These are phyloP conservation scores for Sebastes schlegelii DNA, from an alignment of 2,113 vertebrate genomes.

Conservation along the genomic window DNA sequence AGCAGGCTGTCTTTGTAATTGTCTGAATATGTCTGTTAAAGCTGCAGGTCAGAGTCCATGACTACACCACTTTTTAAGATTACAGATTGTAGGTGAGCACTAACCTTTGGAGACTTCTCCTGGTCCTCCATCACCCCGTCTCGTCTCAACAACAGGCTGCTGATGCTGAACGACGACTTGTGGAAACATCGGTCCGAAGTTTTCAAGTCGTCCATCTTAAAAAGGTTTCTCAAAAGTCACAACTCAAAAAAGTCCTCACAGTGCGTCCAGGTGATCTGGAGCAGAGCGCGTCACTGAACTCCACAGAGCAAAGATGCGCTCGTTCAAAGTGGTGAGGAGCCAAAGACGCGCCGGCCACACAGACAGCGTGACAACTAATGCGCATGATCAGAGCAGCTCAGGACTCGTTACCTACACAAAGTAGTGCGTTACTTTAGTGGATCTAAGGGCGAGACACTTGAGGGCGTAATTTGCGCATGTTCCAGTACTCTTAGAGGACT, in stretches of 20 bases:
- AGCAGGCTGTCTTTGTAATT: too few species aligned
- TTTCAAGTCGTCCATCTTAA: slow-evolving; percentile 74
- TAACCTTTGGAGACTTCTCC: too few species aligned
- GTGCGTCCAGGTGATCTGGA: not conserved
- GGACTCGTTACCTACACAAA: slow-evolving; percentile 8
- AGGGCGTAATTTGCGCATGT: not conserved
- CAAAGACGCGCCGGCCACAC: slow-evolving; percentile 37
- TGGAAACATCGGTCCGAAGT: slow-evolving; percentile 66
- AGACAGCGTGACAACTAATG: slow-evolving; percentile 58
- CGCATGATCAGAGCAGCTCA: slow-evolving; percentile 60
- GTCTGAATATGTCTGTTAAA: too few species aligned
- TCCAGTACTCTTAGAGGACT: not conserved
- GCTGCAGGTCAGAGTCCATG: too few species aligned
- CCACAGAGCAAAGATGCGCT: slow-evolving; percentile 31
- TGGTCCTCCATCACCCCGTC: too few species aligned
- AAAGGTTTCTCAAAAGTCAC: not conserved
- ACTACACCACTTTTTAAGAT: too few species aligned
- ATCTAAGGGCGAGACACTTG: not conserved
- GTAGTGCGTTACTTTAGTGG: not conserved
- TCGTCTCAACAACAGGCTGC: slow-evolving; percentile 73
- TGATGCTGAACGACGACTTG: slow-evolving; percentile 86
- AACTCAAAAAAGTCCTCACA: not conserved
- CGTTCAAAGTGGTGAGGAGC: slow-evolving; percentile 48
- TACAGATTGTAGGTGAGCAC: too few species aligned
- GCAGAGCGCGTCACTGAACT: slow-evolving; percentile 33